Base-by-base conservation (phyloP, 1,140 invertebrate species). In the Nymphalis io region DNA sequence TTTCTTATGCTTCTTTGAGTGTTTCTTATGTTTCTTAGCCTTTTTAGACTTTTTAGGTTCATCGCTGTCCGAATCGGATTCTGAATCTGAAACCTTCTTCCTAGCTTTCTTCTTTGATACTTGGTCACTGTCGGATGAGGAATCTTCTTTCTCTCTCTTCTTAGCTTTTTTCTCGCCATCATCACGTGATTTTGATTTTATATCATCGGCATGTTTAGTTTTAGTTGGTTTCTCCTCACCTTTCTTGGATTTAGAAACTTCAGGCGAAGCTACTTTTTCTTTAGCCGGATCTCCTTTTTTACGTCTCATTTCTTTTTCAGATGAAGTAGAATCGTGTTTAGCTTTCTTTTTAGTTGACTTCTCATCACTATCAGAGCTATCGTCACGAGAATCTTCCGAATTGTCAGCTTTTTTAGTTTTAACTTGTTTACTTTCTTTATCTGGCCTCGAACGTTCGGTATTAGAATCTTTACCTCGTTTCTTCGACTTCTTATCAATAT, bases 1-100 rank as follows among this genome's bases (percentile, higher is more conserved):
- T 85, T 94, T 94, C 87, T 94, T 95, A 78, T 94, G 94, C 81
- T 95, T 94, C 83, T 95, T 95, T 71, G 94, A 94, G 74, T 95
- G 94, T 79, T 95, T 94, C 81, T 95, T 94, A 70, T 95, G 93
- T 83, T 95, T 95, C 64, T 92, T 90, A 67, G 82, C 77, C 60
- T 85, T 90, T 71, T 92, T 92, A 1, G 87, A 87, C 58, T 92
- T 92, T 66, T 92, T 92, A 64, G 90, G 90, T 75, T 92, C 90
- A 65, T 92, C 92, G 70, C 90, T 92, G 11, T 92, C 92, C 5
- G 92, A 92, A 33, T 92, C 92, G 0, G 91, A 92, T 27, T 90
- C 88, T 1, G 89, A 90, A 16, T 91, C 92, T 0, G 92, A 90
- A 39, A 88, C 88, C 72, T 92, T 92, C 84, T 92, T 92, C 64